Percentiles rank a stretch among this genome's conserved stretches.
Conservation (phyloP, 2,888 invertebrate genomes). For the Hylaea fasciaria region DNA sequence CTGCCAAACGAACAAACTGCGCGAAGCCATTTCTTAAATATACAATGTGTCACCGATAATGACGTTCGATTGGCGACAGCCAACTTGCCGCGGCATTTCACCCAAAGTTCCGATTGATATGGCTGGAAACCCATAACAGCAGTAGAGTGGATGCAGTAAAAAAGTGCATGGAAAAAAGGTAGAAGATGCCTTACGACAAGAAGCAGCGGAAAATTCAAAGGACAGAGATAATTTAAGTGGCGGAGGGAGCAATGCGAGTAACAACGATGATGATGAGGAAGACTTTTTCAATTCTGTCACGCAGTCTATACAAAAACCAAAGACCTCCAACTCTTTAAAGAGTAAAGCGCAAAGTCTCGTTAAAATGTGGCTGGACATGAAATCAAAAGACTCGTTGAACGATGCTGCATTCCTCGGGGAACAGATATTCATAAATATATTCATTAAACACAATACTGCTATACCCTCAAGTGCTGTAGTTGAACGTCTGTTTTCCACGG, state of each 20-base stretch:
- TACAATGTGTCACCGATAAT: too few relatives aligned
- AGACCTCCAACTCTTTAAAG: conserved; percentile 44
- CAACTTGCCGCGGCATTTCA: conserved; percentile 44
- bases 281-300: conserved; percentile 42
- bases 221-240: conserved; percentile 39
- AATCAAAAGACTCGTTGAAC: conserved; percentile 47
- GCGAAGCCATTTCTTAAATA: too few relatives aligned
- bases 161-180: conserved; percentile 38
- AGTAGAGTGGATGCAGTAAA: conserved; percentile 40
- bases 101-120: conserved; percentile 28
- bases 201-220: conserved; percentile 38
- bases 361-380: conserved; percentile 50
- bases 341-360: conserved; percentile 43
- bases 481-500: too few relatives aligned
- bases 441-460: too few relatives aligned
- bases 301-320: conserved; percentile 39
- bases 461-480: too few relatives aligned
- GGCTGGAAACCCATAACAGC: conserved; percentile 36
- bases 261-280: conserved; percentile 41
- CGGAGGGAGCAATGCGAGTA: conserved; percentile 39
- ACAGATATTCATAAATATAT: conserved; percentile 42
- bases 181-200: conserved; percentile 44
- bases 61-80: too few relatives aligned
- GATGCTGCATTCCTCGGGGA: conserved; percentile 44
- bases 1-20: too few relatives aligned